Percentiles rank a stretch among this genome's conserved stretches.
phyloP scores from a whole-genome alignment of 2,113 vertebrate genomes.

The Fregata magnificens region DNA sequence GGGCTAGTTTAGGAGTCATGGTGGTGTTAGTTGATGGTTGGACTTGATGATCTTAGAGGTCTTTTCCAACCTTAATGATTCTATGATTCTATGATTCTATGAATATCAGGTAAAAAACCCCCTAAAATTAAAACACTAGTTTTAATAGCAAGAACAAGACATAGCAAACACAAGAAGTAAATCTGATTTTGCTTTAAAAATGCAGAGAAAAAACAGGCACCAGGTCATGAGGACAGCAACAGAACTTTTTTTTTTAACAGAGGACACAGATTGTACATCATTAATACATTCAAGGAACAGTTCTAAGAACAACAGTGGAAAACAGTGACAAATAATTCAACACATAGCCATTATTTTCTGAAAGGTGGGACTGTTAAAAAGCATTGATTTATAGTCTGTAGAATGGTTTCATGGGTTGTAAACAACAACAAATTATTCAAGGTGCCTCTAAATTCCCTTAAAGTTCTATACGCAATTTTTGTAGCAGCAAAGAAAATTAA shows the following conservation, averaged over 20 bases:
- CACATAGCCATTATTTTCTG: not conserved
- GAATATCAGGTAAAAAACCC: not conserved
- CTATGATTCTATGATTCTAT: too few species aligned
- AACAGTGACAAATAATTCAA: not conserved
- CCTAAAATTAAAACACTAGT: not conserved
- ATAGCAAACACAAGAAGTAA: not conserved
- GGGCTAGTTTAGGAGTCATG: too few species aligned
- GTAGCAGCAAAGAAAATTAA: not conserved
- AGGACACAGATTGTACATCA: not conserved
- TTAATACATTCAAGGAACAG: not conserved
- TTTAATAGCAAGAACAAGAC: not conserved
- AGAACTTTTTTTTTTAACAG: not conserved
- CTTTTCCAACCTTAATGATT: too few species aligned
- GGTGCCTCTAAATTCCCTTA: not conserved
- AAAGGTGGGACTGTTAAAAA: not conserved
- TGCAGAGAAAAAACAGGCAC: not conserved
- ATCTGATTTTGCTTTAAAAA: not conserved
- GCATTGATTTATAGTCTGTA: not conserved
- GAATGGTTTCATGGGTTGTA: not conserved
- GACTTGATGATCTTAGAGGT: too few species aligned
- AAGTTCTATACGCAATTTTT: not conserved
- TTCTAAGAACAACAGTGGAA: not conserved
- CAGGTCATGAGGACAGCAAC: not conserved
- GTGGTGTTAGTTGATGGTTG: too few species aligned
- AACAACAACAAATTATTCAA: not conserved